Evolutionary conservation across 1,140 invertebrate species (phyloP).

Genomic region (Ceratosolen fusciceps): DNA sequence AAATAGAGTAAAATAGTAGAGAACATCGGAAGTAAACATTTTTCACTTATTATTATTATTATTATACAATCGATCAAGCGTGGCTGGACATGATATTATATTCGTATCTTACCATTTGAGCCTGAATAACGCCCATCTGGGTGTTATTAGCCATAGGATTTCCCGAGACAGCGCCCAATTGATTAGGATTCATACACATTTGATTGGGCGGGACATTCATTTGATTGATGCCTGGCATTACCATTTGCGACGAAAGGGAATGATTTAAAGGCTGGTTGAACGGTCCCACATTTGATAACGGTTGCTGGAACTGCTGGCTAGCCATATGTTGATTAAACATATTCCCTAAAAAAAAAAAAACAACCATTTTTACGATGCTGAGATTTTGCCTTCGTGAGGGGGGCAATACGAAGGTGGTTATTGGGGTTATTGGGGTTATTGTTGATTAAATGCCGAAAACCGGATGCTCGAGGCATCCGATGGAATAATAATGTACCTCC

Average conservation of each 20-base stretch:
- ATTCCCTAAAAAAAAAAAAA: conserved; percentile 56
- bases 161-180: conserved; percentile 55
- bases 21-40: neutral
- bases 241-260: conserved; percentile 56
- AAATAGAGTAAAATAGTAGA: neutral
- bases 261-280: conserved; percentile 59
- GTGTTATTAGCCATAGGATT: conserved; percentile 62
- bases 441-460: no score
- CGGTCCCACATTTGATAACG: conserved; percentile 54
- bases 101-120: conserved; percentile 59
- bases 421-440: no score
- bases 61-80: neutral
- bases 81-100: neutral
- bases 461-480: no score
- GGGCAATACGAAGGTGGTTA: no score
- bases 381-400: no score
- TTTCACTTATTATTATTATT: neutral
- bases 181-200: conserved; percentile 59
- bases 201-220: conserved; percentile 59
- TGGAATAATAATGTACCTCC: no score
- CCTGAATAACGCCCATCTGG: conserved; percentile 60
- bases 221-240: conserved; percentile 58
- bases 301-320: conserved; percentile 61
- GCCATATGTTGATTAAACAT: conserved; percentile 63
- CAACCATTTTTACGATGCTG: no score